These are phyloP conservation scores for Lacanobia wlatinum DNA, from an alignment of 2,888 invertebrate genomes.

Conservation along the genomic window DNA sequence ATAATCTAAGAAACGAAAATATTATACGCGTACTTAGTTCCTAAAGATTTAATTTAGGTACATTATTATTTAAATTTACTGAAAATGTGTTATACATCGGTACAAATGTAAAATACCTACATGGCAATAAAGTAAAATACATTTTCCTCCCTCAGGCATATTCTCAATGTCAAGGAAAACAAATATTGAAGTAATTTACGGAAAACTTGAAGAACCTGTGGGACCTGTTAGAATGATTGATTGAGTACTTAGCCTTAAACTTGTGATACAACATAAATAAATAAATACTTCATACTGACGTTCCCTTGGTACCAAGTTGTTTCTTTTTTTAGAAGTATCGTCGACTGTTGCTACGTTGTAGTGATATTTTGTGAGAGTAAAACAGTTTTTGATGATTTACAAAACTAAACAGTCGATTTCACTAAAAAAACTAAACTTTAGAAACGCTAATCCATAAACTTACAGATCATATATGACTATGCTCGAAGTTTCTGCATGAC, in stretches of 20 bases:
- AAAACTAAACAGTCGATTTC: too few species aligned
- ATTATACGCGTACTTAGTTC: too few species aligned
- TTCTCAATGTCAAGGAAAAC: constrained; percentile 37
- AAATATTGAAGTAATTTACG: constrained; percentile 48
- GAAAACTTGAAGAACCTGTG: constrained; percentile 42
- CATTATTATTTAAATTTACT: too few species aligned
- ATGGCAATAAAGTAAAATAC: background rate
- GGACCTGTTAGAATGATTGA: constrained; percentile 55
- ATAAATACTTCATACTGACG: constrained; percentile 16
- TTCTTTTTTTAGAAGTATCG: background rate
- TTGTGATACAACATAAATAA: constrained; percentile 33
- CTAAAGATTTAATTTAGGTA: too few species aligned
- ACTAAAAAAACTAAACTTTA: too few species aligned
- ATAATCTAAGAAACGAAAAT: too few species aligned
- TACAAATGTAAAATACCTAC: background rate
- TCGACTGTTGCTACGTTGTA: background rate
- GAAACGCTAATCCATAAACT: too few species aligned
- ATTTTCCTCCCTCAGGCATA: background rate
- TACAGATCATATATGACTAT: too few species aligned
- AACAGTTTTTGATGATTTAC: too few species aligned
- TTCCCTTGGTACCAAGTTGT: constrained; percentile 1
- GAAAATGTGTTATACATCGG: background rate
- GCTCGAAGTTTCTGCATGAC: too few species aligned
- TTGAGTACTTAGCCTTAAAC: constrained; percentile 51
- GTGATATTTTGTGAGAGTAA: too few species aligned